phyloP scores from a whole-genome alignment of 1,140 invertebrate species.

The Asbolus verrucosus region DNA sequence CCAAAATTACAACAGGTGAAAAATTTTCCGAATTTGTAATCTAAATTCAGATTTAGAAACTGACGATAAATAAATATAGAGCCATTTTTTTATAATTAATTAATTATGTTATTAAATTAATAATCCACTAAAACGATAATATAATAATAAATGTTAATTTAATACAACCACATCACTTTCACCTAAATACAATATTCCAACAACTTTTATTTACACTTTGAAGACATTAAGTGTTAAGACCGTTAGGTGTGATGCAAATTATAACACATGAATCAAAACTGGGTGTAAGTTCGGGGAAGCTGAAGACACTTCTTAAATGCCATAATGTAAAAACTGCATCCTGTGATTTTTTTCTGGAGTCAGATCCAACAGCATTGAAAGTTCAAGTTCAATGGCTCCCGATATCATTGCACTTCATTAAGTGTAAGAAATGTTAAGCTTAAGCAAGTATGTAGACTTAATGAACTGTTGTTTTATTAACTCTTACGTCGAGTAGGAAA shows the following conservation, averaged over 20 bases:
- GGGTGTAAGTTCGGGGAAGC: too few species aligned
- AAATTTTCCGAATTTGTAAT: conserved; percentile 11
- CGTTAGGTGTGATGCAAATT: too few species aligned
- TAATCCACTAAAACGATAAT: not conserved
- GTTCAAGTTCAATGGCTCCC: conserved; percentile 35
- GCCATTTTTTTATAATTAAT: conserved; percentile 24
- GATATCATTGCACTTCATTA: conserved; percentile 34
- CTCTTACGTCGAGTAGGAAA: not conserved
- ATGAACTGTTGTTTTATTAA: conserved; percentile 24
- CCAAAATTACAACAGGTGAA: conserved; percentile 6
- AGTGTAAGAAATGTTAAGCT: conserved; percentile 13
- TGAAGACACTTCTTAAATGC: too few species aligned
- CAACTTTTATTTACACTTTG: not conserved
- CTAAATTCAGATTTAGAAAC: not conserved
- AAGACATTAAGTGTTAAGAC: too few species aligned
- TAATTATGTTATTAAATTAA: conserved; percentile 18
- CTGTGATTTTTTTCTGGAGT: too few species aligned
- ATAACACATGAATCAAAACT: too few species aligned
- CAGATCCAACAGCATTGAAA: too few species aligned
- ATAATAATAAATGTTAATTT: conserved; percentile 19
- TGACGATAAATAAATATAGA: conserved; percentile 4
- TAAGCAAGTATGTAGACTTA: conserved; percentile 16
- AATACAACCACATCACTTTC: conserved; percentile 14
- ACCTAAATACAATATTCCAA: conserved; percentile 9
- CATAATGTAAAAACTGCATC: too few species aligned